Evolutionary conservation across 2,888 invertebrate genomes (phyloP).

Genomic region (Lamellibrachia columna): DNA sequence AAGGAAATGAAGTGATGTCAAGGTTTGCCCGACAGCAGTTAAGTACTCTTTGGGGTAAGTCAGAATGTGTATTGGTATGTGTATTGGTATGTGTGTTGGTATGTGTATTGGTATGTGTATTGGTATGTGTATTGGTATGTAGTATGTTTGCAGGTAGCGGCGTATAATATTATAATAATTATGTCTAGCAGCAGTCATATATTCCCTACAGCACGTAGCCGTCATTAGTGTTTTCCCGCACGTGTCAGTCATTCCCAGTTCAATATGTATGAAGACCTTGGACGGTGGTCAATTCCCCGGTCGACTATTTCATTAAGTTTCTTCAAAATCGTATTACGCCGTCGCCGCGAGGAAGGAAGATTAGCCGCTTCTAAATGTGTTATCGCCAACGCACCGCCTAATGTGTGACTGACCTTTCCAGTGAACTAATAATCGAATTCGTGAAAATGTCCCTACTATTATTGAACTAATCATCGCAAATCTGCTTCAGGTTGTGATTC

Average conservation of each 20-base stretch:
- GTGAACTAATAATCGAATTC: slow-evolving; percentile 6
- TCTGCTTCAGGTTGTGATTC: neutral
- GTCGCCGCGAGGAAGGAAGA: neutral
- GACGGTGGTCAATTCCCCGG: neutral
- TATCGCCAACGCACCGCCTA: slow-evolving; percentile 2
- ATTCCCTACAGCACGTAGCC: neutral
- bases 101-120: no score
- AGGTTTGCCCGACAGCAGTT: neutral
- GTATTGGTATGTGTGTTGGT: no score
- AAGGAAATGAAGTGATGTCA: no score
- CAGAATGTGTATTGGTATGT: no score
- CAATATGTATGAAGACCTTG: neutral
- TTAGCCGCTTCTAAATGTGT: neutral
- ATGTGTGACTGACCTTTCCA: neutral
- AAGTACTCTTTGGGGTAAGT: no score
- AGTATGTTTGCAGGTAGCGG: no score
- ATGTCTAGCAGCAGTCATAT: no score
- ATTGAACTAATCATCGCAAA: neutral
- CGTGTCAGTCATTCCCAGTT: neutral
- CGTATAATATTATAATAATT: no score
- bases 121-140: no score
- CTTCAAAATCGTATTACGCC: neutral
- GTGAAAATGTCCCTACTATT: neutral
- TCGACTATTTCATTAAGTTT: neutral
- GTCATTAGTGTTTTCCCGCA: neutral